A percentile compares a stretch with the other conserved stretches of the same genome.
Conservation (phyloP, 37 sponge, comb jelly and placozoan genomes). For the Hexactinellida sp. region DNA sequence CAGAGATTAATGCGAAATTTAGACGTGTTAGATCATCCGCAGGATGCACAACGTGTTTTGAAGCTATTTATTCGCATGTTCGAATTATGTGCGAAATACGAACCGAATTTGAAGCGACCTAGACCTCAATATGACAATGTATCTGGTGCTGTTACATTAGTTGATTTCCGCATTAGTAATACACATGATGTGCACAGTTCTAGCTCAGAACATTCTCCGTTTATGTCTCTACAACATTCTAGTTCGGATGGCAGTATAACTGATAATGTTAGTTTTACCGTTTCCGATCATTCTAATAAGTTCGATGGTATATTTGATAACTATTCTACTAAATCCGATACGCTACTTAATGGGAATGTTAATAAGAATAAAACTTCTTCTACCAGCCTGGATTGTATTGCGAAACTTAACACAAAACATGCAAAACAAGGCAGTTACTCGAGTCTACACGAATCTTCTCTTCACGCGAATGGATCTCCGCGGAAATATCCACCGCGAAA, state of each 20-base stretch:
- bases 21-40: background rate
- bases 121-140: background rate
- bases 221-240: background rate
- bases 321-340: background rate
- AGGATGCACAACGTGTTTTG: background rate
- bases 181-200: background rate
- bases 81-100: background rate
- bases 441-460: background rate
- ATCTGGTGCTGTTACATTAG: background rate
- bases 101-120: background rate
- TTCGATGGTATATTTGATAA: background rate
- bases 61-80: background rate
- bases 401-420: background rate
- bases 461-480: background rate
- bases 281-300: background rate
- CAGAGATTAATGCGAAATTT: conserved; percentile 12
- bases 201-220: background rate
- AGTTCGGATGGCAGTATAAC: conserved; percentile 1
- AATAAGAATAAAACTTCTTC: background rate
- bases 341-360: background rate
- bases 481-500: background rate
- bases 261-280: background rate
- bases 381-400: background rate
- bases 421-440: background rate
- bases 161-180: background rate